Conservation (phyloP, 2,113 vertebrate genomes). For the Astatotilapia flaviijosephi region DNA sequence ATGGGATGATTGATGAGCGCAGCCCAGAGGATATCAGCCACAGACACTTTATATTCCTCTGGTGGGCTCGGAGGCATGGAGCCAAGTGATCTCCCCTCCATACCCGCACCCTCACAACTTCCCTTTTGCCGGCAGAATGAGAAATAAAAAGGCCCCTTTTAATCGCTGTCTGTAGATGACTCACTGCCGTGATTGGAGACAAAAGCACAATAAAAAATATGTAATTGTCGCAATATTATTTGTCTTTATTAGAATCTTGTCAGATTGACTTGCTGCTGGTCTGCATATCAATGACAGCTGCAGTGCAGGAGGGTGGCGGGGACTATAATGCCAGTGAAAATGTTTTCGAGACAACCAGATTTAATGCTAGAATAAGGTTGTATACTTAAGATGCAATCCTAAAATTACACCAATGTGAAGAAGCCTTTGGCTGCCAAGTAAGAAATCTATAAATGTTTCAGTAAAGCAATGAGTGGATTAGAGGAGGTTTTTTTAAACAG, state of each 20-base stretch:
- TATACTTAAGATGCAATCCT: not conserved
- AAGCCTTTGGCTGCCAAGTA: not conserved
- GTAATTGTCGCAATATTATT: conserved; percentile 72
- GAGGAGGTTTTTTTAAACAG: not conserved
- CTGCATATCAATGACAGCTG: conserved; percentile 66
- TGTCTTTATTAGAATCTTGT: conserved; percentile 78
- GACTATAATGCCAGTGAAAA: not conserved
- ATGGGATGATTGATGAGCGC: conserved; percentile 76
- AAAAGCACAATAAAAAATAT: conserved; percentile 63
- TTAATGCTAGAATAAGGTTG: not conserved
- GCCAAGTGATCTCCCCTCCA: conserved; percentile 46
- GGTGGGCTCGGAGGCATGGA: conserved; percentile 49
- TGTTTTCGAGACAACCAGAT: conserved; percentile 3
- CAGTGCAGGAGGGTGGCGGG: not conserved
- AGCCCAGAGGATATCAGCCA: conserved; percentile 63
- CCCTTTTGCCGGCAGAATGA: conserved; percentile 31
- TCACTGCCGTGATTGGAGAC: conserved; percentile 52
- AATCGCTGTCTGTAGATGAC: conserved; percentile 46
- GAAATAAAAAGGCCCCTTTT: conserved; percentile 50
- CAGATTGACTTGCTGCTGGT: conserved; percentile 62
- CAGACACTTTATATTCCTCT: conserved; percentile 70
- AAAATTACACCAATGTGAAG: not conserved
- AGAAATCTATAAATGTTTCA: not conserved
- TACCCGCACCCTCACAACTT: not conserved
- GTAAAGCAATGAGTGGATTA: not conserved